Percentiles rank a stretch among this genome's conserved stretches.
Evolutionary conservation across 2,888 invertebrate genomes (phyloP).

Genomic region (Netelia melanura): DNA sequence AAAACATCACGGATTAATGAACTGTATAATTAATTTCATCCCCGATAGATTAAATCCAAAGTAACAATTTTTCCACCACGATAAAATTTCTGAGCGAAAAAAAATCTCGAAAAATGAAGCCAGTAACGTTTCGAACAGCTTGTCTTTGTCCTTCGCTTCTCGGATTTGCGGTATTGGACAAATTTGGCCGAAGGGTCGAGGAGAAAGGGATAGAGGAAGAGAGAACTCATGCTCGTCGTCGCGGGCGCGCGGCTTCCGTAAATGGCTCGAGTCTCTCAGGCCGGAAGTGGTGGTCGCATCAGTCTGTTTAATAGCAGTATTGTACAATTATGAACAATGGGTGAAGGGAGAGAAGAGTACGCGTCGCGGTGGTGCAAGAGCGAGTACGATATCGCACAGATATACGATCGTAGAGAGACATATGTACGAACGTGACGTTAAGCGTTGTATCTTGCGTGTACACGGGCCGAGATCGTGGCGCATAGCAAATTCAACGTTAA

Average conservation of each 20-base stretch:
- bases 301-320: constrained; percentile 85
- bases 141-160: background rate
- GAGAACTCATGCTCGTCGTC: constrained; percentile 73
- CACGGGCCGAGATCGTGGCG: constrained; percentile 3
- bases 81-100: background rate
- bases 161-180: background rate
- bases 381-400: constrained; percentile 72
- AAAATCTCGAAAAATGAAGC: background rate
- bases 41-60: no score
- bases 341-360: constrained; percentile 65
- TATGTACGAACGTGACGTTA: constrained; percentile 45
- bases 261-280: constrained; percentile 78
- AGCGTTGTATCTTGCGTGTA: constrained; percentile 29
- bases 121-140: background rate
- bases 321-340: constrained; percentile 85
- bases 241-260: constrained; percentile 78
- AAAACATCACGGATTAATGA: no score
- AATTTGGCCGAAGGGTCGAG: constrained; percentile 32
- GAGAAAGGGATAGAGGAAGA: constrained; percentile 36
- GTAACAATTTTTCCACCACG: no score
- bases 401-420: constrained; percentile 72
- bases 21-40: no score
- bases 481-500: constrained; percentile 60
- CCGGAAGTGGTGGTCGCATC: constrained; percentile 84
- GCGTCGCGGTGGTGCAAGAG: constrained; percentile 67